Evolutionary conservation across 2,797 vertebrate genomes (phyloP), one percentile per base, ranked within the genome.

Genomic region (Sebastes hubbsi): DNA sequence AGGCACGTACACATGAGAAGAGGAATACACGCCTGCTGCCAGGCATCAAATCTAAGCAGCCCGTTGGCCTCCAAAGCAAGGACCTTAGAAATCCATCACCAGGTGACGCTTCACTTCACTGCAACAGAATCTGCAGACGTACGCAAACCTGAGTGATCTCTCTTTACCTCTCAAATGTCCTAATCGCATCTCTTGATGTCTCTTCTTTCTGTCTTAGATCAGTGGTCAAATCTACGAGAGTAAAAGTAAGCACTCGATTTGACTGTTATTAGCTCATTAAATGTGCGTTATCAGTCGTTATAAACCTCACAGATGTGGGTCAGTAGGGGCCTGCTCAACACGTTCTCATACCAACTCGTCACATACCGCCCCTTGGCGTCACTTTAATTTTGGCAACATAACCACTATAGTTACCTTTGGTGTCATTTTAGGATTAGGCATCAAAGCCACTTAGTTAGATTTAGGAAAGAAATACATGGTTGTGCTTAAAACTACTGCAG

Each of bases 81-180:
- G 75, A 42, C n/a, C 59, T 64, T 24, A 24, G 55, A 58, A 25
- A 78, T 82, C 72, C 76, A 32, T 12, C 81, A 62, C 30, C 60
- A 60, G 82, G 30, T 85, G 80, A 81, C 68, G 65, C 87, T 86
- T 86, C 87, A 80, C 79, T 55, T 54, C 42, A 2, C 75, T 80
- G 82, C 71, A 89, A 83, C 84, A 77, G 38, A 83, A 75, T 22
- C 76, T 42, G 29, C 30, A 46, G 34, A 65, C 54, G 22, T 36
- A 74, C 20, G 1, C 58, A 60, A 70, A 78, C 66, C 78, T 54
- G 55, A 80, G 4, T 12, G 77, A 69, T 69, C 72, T 83, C 77
- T 73, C 24, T 55, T 61, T 69, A 49, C 69, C 36, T 80, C 60
- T 30, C 22, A 38, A 30, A 75, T 2, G 12, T 55, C 36, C 32